These are phyloP conservation scores for Enoplosus armatus DNA, from an alignment of 2,797 vertebrate genomes.

Conservation along the genomic window DNA sequence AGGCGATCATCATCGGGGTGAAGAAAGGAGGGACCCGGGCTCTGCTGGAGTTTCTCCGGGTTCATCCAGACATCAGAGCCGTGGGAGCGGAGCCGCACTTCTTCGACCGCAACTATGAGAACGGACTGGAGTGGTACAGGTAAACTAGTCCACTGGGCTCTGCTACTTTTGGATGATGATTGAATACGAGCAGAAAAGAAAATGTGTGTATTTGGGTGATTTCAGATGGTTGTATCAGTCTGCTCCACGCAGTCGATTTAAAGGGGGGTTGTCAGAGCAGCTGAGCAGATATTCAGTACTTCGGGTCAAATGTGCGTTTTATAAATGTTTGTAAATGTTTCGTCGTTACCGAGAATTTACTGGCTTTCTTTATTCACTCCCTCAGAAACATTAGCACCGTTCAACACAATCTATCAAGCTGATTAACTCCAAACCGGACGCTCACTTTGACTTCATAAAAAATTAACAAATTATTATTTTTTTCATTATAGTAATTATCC, in stretches of 20 bases:
- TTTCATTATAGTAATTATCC: constrained; percentile 1
- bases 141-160: constrained; percentile 22
- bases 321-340: neutral
- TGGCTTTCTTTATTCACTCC: neutral
- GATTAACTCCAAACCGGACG: neutral
- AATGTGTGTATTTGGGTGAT: neutral
- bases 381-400: neutral
- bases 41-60: constrained; percentile 94
- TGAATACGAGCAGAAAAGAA: neutral
- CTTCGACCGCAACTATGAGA: constrained; percentile 94
- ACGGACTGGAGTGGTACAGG: constrained; percentile 93
- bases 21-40: constrained; percentile 96
- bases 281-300: too few relatives aligned
- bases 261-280: neutral
- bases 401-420: too few relatives aligned
- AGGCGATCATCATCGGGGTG: constrained; percentile 88
- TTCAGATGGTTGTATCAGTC: neutral
- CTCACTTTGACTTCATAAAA: neutral
- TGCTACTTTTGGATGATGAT: neutral
- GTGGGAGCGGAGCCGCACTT: constrained; percentile 96
- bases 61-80: constrained; percentile 94
- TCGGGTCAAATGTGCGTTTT: neutral
- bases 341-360: neutral
- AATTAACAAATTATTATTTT: too few relatives aligned
- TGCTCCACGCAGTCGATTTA: neutral